Percentiles rank a stretch among this genome's conserved stretches.
phyloP scores from a whole-genome alignment of 2,888 invertebrate genomes.

The Drosophila phalerata region DNA sequence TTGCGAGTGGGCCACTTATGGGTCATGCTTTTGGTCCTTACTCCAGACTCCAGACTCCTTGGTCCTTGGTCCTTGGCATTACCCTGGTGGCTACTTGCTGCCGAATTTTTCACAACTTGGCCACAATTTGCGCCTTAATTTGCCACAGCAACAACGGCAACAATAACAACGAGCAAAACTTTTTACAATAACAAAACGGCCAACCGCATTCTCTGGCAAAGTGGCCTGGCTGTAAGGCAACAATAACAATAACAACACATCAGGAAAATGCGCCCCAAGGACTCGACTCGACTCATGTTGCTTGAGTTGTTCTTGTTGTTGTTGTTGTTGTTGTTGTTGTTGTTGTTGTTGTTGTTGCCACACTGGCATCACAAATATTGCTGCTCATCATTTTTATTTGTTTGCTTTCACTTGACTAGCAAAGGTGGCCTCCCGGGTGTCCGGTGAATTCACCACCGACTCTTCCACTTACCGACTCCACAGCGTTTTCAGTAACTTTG shows the following conservation, averaged over 20 bases:
- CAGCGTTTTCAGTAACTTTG: slow-evolving; percentile 50
- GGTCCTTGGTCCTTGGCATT: slow-evolving; percentile 46
- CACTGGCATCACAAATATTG: slow-evolving; percentile 67
- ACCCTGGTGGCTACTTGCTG: slow-evolving; percentile 79
- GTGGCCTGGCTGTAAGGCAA: slow-evolving; percentile 45
- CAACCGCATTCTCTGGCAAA: slow-evolving; percentile 37
- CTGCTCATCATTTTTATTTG: slow-evolving; percentile 82
- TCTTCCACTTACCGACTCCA: not conserved
- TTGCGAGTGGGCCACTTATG: slow-evolving; percentile 69
- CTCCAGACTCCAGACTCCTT: slow-evolving; percentile 24
- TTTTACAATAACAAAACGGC: slow-evolving; percentile 67
- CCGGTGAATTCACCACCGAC: slow-evolving; percentile 11
- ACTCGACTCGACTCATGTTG: slow-evolving; percentile 48
- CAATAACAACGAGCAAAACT: slow-evolving; percentile 38
- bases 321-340: slow-evolving; percentile 36
- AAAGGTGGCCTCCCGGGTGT: slow-evolving; percentile 69
- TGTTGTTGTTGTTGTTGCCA: slow-evolving; percentile 40
- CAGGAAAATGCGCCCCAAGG: slow-evolving; percentile 72
- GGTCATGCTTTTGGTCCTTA: slow-evolving; percentile 29
- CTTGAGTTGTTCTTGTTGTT: slow-evolving; percentile 3
- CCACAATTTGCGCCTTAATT: slow-evolving; percentile 83
- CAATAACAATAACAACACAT: slow-evolving; percentile 48
- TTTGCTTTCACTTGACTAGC: slow-evolving; percentile 67
- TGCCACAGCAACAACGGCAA: slow-evolving; percentile 60
- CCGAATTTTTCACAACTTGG: slow-evolving; percentile 75